Conservation (phyloP, 2,888 invertebrate species). For the Iphiclides podalirius region DNA sequence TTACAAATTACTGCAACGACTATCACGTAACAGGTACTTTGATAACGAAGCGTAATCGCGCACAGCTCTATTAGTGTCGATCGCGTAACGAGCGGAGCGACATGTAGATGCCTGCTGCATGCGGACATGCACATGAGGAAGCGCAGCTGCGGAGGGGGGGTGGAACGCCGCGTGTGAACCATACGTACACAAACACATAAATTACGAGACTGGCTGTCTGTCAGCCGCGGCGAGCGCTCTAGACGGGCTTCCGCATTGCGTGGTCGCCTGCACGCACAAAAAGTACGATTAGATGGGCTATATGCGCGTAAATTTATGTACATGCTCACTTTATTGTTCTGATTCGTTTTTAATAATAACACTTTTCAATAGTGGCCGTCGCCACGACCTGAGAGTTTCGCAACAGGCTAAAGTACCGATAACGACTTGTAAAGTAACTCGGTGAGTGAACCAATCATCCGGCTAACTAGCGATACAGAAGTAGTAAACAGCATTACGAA, state of each 20-base stretch:
- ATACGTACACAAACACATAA: constrained; percentile 30
- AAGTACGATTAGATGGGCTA: constrained; percentile 18
- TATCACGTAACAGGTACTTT: too few species aligned
- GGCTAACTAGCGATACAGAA: too few species aligned
- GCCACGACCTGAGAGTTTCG: too few species aligned
- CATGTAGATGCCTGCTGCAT: constrained; percentile 1
- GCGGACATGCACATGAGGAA: constrained; percentile 10
- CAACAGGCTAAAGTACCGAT: too few species aligned
- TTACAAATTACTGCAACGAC: too few species aligned
- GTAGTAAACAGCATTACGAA: too few species aligned
- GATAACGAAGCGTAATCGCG: neutral
- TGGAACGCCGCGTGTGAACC: constrained; percentile 21
- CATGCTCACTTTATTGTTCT: neutral
- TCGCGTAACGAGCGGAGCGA: too few species aligned
- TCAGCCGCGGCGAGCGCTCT: constrained; percentile 25
- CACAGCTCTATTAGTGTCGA: neutral
- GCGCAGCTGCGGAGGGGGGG: neutral
- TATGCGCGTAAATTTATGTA: neutral
- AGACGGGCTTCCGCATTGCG: constrained; percentile 36
- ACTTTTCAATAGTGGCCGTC: too few species aligned
- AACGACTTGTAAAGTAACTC: too few species aligned
- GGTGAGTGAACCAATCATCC: too few species aligned
- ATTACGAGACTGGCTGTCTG: constrained; percentile 34
- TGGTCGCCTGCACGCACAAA: constrained; percentile 29
- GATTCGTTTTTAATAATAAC: neutral